Conservation (phyloP, 2,888 invertebrate genomes). For the Trichogramma evanescens region DNA sequence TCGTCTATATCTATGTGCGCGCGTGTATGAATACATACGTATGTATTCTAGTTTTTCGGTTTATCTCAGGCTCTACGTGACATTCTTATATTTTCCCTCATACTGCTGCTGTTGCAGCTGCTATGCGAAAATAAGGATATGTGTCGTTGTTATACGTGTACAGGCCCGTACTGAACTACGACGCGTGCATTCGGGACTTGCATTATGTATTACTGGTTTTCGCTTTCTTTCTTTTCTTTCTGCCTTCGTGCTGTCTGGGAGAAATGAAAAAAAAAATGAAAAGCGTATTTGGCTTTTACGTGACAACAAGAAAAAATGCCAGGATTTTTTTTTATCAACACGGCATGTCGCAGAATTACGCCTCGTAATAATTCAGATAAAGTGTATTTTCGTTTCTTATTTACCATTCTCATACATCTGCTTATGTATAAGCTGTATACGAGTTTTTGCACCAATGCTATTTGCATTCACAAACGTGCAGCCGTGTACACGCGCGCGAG, state of each 20-base stretch:
- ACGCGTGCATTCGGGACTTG: neutral
- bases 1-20: constrained; percentile 7
- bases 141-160: neutral
- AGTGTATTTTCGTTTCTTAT: too few species aligned
- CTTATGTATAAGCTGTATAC: too few species aligned
- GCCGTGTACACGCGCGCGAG: neutral
- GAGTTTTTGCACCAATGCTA: too few species aligned
- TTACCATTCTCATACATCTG: too few species aligned
- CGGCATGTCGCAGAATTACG: too few species aligned
- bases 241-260: neutral
- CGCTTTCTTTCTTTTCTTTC: neutral
- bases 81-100: neutral
- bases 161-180: neutral
- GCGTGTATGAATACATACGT: constrained; percentile 11
- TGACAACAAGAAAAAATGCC: too few species aligned
- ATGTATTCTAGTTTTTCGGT: neutral
- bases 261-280: too few species aligned
- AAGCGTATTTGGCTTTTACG: too few species aligned
- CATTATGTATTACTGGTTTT: neutral
- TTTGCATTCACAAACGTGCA: neutral
- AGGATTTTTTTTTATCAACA: too few species aligned
- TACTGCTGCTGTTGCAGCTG: neutral
- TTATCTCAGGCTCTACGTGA: neutral
- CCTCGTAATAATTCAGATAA: too few species aligned
- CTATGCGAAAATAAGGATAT: neutral